Evolutionary conservation across 2,797 vertebrate species (phyloP).

Genomic region (Saguinus oedipus): DNA sequence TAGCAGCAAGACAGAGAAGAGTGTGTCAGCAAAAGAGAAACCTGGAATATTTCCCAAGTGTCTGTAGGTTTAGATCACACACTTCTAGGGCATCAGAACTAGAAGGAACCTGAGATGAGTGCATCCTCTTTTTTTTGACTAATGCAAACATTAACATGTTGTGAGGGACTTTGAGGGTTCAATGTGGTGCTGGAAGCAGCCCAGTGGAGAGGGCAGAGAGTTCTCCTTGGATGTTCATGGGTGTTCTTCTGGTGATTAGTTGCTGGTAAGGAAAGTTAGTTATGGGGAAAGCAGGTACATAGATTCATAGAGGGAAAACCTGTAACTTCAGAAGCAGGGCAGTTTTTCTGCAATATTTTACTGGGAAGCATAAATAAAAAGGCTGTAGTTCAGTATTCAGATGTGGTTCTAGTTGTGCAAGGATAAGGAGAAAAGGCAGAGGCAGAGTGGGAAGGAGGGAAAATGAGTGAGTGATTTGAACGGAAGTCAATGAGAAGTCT

Average conservation of each 20-base stretch:
- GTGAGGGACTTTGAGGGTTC: background rate
- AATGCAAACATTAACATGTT: background rate
- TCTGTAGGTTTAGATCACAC: background rate
- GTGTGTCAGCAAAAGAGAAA: background rate
- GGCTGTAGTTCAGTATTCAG: background rate
- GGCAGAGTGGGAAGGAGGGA: background rate
- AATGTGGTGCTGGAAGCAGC: background rate
- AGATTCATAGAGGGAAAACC: background rate
- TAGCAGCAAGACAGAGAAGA: background rate
- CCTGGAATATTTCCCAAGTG: background rate
- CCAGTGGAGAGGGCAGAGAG: background rate
- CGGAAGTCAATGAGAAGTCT: background rate
- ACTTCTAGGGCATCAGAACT: background rate
- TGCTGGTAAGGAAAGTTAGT: background rate
- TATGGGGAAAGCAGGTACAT: background rate
- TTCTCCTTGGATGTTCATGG: background rate
- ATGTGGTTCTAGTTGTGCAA: background rate
- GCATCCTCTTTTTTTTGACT: background rate
- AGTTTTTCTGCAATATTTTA: constrained; percentile 27
- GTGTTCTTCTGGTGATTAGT: background rate
- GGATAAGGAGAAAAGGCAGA: background rate
- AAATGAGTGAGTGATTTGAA: background rate
- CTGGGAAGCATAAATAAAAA: background rate
- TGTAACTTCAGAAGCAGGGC: background rate
- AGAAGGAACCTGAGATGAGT: background rate